Evolutionary conservation across 2,888 invertebrate species (phyloP).

Genomic region (Lithophane leautieri): DNA sequence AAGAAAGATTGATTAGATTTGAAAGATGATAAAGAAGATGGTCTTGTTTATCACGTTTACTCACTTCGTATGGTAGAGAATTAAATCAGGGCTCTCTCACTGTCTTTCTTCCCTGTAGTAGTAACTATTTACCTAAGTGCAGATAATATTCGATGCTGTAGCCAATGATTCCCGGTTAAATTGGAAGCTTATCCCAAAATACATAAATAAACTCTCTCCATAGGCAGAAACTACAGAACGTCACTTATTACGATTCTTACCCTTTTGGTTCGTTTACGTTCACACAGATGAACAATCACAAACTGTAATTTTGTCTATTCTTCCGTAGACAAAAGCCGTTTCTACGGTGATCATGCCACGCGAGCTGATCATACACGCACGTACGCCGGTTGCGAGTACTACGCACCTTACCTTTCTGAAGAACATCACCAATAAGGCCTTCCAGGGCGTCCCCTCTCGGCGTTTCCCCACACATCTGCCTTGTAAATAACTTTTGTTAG

Average conservation of each 20-base stretch:
- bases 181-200: not conserved
- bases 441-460: not conserved
- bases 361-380: not conserved
- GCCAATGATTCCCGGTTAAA: not conserved
- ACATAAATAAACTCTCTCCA: too few relatives aligned
- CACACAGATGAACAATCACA: too few relatives aligned
- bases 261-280: not conserved
- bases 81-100: not conserved
- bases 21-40: too few relatives aligned
- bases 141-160: too few relatives aligned
- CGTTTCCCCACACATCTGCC: not conserved
- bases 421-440: not conserved
- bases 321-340: too few relatives aligned
- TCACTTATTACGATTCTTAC: not conserved
- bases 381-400: not conserved
- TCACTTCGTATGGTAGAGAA: not conserved
- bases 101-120: not conserved
- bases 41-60: not conserved
- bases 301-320: too few relatives aligned
- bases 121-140: too few relatives aligned
- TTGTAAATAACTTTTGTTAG: too few relatives aligned
- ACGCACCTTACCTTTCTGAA: not conserved
- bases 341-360: too few relatives aligned
- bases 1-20: not conserved
- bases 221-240: not conserved